Evolutionary conservation across 2,888 invertebrate species (phyloP), one percentile per base, ranked within the genome.

Genomic region (Coleophora deauratella): DNA sequence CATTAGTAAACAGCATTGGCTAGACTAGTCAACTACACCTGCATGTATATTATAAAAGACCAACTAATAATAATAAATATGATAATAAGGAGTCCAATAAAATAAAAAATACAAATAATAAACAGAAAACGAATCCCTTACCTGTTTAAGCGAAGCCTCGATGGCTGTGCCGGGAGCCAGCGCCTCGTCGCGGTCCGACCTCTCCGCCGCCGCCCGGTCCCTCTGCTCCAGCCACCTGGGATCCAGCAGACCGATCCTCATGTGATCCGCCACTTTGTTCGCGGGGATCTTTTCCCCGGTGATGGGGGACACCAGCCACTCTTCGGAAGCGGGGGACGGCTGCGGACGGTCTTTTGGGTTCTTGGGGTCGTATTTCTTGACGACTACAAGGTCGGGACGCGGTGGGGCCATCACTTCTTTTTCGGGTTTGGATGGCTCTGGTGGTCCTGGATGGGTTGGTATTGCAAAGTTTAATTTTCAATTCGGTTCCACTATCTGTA

Each of bases 201-300:
- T 95, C 61, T 99, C 98, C 35, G 94, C 91, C n/a, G 95, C 91
- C 52, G 95, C 94, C 51, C 97, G 92, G 72, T 99, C 98, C 10
- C 98, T 88, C 71, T 98, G 97, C 74, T 99, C 98, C 46, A 98
- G 93, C 98, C 98, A 99, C 59, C 97, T 92, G 11, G 98, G 98
- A 89, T 99, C 98, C 55, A 99, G 78, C 54, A 99, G 81, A 12
- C 97, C 97, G 73, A 98, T 98, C 54, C 98, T 93, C 91, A 99
- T 96, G 79, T 99, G 99, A 61, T 99, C 98, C 44, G 97, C 97
- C 44, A 99, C 94, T 79, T 99, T 98, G 64, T 94, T 95, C 0
- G 98, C 98, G 0, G 97, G 97, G 59, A 99, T 98, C 71, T 94
- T 93, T 74, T 99, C 99, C 32, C 98, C 98, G 1, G 99, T 99